These are phyloP conservation scores for Dicrostonyx torquatus DNA, from an alignment of 2,797 vertebrate species.

Conservation along the genomic window DNA sequence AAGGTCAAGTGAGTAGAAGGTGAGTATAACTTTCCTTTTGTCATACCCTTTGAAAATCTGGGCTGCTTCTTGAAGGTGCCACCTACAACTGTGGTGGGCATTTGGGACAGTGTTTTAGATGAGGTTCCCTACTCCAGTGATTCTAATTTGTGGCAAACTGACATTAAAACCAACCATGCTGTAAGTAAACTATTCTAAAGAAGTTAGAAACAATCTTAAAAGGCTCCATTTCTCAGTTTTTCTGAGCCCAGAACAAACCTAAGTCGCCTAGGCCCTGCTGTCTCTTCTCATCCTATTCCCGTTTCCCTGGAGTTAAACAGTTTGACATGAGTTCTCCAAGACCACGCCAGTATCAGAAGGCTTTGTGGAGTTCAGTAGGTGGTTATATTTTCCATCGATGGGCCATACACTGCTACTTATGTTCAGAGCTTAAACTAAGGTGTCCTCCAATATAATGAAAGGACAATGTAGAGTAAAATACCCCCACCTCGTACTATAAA, in stretches of 20 bases:
- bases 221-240: neutral
- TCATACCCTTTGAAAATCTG: neutral
- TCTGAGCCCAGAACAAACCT: neutral
- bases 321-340: neutral
- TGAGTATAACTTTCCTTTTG: neutral
- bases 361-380: neutral
- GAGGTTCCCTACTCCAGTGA: neutral
- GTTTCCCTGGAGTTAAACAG: neutral
- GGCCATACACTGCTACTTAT: neutral
- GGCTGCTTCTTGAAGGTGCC: neutral
- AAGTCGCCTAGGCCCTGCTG: neutral
- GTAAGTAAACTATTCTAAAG: neutral
- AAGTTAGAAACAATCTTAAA: neutral
- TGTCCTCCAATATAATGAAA: neutral
- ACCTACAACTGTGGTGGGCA: neutral
- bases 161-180: neutral
- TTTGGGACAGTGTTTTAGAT: neutral
- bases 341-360: neutral
- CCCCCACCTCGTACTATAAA: neutral
- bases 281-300: neutral
- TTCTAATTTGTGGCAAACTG: neutral
- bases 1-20: neutral
- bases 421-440: neutral
- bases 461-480: neutral
- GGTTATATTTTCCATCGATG: neutral